These are phyloP conservation scores for Ianthella basta DNA, from an alignment of 37 sponge, comb jelly and placozoan species.

Conservation along the genomic window DNA sequence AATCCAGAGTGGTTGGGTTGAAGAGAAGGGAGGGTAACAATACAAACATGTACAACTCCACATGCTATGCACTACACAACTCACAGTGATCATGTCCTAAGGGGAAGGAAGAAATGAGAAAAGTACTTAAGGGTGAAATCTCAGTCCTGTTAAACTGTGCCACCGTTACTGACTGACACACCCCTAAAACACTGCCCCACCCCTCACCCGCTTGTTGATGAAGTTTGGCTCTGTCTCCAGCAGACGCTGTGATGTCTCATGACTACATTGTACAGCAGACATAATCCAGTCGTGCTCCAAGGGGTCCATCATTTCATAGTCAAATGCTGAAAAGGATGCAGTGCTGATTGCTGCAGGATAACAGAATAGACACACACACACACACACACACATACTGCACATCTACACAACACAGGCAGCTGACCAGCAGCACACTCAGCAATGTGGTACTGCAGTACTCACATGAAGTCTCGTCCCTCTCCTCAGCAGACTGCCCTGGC, in stretches of 20 bases:
- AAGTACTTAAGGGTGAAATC: neutral
- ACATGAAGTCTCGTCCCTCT: too few species aligned
- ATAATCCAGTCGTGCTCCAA: slow-evolving; percentile 80
- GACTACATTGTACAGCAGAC: slow-evolving; percentile 34
- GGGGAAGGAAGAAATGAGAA: neutral
- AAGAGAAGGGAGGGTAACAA: neutral
- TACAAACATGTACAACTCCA: neutral
- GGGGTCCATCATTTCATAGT: slow-evolving; percentile 58
- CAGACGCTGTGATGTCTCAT: slow-evolving; percentile 55
- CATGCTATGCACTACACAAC: neutral
- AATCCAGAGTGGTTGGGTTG: neutral
- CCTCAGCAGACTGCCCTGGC: too few species aligned
- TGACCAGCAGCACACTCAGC: too few species aligned
- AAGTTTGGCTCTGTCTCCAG: slow-evolving; percentile 48
- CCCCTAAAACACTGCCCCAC: too few species aligned
- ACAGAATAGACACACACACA: neutral
- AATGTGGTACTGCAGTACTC: too few species aligned
- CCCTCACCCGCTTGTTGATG: slow-evolving; percentile 60
- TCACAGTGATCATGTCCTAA: slow-evolving; percentile 18
- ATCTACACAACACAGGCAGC: too few species aligned
- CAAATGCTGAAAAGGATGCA: neutral
- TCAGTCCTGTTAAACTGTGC: too few species aligned
- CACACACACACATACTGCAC: too few species aligned
- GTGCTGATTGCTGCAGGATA: slow-evolving; percentile 15
- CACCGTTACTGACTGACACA: too few species aligned